Base-by-base conservation (phyloP, 2,888 invertebrate species). In the Philonicus albiceps region DNA sequence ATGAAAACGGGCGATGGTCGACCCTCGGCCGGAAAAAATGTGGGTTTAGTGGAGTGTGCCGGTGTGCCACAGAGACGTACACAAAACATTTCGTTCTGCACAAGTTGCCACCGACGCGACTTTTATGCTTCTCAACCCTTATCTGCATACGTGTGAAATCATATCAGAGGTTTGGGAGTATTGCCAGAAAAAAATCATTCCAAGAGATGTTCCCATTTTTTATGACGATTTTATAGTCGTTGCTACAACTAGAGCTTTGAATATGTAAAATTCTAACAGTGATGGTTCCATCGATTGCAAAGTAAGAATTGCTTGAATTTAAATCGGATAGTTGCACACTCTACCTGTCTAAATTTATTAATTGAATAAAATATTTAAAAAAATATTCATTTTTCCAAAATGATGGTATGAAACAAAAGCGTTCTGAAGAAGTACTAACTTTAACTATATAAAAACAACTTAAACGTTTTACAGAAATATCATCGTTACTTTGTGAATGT, bases 131-230 rank as follows among this genome's bases (percentile, higher is more conserved):
- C 27, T 22, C 49, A n/a, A n/a, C 40, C 40, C 40, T 3, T 16
- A 53, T 80, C 80, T 80, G 40, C 80, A 80, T 80, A 49, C n/a
- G 31, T 53, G 80, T 80, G 80, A 27, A 80, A 49, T 53, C 53
- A 80, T 49, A 53, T 31, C 80, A 30, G 80, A 53, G 80, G 80
- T 80, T 53, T 49, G 27, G 27, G 64, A 11, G 80, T 30, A 27
- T 80, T 80, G 80, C 80, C 80, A 80, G 80, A 80, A 80, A 80
- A 80, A 80, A 31, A 16, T 43, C 40, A 13, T 80, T 80, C 22
- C 22, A 22, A 27, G 64, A 64, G 64, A 64, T 80, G 22, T 40
- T 30, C 22, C 53, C 31, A 7, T 13, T 43, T 49, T 80, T 80
- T 53, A 49, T 27, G 19, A n/a, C 27, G 13, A 30, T 80, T 80